These are phyloP conservation scores for Puffinus mauretanicus DNA, from an alignment of 2,113 vertebrate species.

Conservation along the genomic window DNA sequence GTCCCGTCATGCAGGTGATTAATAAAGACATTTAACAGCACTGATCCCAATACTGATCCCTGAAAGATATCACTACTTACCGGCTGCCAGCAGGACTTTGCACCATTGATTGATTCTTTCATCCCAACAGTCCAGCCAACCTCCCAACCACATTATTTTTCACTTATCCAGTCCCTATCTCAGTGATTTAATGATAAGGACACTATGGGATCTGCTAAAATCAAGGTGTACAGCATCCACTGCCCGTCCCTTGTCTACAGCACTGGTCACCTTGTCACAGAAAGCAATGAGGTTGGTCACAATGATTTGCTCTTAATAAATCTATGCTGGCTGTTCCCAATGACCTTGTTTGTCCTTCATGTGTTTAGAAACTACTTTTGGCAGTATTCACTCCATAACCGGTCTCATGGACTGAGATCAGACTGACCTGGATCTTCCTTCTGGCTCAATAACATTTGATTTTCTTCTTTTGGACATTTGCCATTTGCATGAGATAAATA, in stretches of 20 bases:
- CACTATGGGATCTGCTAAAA: neutral
- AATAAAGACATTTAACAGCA: neutral
- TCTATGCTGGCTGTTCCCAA: neutral
- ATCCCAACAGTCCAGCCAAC: neutral
- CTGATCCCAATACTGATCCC: neutral
- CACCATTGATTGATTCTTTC: neutral
- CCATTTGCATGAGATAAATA: neutral
- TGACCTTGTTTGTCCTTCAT: neutral
- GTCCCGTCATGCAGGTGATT: neutral
- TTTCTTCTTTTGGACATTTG: neutral
- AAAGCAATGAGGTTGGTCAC: neutral
- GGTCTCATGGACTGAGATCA: rapidly evolving
- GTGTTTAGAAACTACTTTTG: neutral
- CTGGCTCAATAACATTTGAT: neutral
- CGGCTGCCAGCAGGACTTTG: neutral
- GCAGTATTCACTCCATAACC: neutral
- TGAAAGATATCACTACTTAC: neutral
- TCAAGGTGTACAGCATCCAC: neutral
- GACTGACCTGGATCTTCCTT: neutral
- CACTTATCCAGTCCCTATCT: neutral
- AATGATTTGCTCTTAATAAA: neutral
- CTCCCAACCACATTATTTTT: neutral
- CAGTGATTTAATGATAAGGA: neutral
- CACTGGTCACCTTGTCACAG: neutral
- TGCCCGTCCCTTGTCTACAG: neutral